Base-by-base conservation (phyloP, 2,888 invertebrate species). In the Baronia brevicornis region DNA sequence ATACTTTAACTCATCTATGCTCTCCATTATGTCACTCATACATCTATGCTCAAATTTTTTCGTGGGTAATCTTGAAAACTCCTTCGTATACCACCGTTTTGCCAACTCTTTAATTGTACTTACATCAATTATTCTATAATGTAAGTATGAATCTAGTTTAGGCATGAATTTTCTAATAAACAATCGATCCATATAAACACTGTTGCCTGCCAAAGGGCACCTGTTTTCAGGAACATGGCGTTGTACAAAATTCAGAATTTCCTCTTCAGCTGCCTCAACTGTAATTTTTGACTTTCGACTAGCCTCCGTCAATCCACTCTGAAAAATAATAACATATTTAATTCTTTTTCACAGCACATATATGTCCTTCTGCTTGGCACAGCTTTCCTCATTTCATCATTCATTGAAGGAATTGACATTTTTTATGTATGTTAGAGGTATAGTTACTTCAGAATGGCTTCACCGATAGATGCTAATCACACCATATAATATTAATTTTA, bases 91-190 rank as follows among this genome's bases (percentile, higher is more conserved):
- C 97, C 97, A 98, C 7, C 93, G 70, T 44, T 86, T 87, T 5
- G 86, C 88, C 30, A 98, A 64, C 70, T 97, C 97, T 65, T 97
- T 97, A 8, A 98, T 73, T 0, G 94, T 89, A 17, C 94, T 94
- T 2, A 97, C 96, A 84, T 98, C 98, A 41, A 99, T 90, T 23
- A 95, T 91, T 51, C 98, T 88, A 69, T 98, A 97, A 64, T 98
- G 96, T 44, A 98, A 75, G 63, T 95, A 93, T 1, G 87, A 61
- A 57, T 92, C 65, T 3, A 98, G 72, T 22, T 48, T 79, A 0
- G 96, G 96, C 94, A 97, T 95, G 59, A 92, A 90, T 71, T 92
- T 92, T 5, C 69, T 60, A 11, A 98, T 60, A 70, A 98, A 98
- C 29, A 91, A 46, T 41, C 93, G 86, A 65, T 98, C 98, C 87